Evolutionary conservation across 2,888 invertebrate genomes (phyloP), one percentile per base, ranked within the genome.

Genomic region (Melieria picta): DNA sequence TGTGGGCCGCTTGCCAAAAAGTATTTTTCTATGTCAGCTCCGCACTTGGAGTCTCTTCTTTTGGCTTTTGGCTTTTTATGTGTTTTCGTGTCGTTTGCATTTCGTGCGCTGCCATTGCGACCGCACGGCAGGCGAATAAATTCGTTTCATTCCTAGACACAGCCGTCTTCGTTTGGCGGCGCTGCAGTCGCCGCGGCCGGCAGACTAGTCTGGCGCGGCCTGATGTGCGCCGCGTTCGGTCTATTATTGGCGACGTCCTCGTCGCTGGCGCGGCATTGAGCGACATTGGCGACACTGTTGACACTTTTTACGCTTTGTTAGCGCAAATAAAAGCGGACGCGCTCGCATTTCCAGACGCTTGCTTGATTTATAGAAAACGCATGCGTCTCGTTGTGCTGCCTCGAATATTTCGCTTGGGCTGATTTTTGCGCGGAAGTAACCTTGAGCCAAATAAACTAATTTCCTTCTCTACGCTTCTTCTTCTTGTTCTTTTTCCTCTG

Each of bases 361-460:
- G 45, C 65, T 60, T 52, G 65, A 65, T 42, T 64, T 58, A 58
- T 64, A 57, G 10, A 64, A 9, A 46, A 67, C 50, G 60, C 30
- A 30, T 30, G 11, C 50, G 67, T 50, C 48, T 42, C 67, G 48
- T 58, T 48, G 48, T 43, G 58, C 50, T 60, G 60, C 58, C 52
- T 7, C 52, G n/a, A 13, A 42, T 60, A 43, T 67, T 58, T 30
- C 30, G 30, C 30, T 30, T 30, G 30, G 30, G 30, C 57, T 57
- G 9, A 63, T 57, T 57, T 65, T 67, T 48, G 62, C 62, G 62
- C 62, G 58, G 60, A 71, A 71, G 45, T 71, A 71, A 71, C 71
- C 71, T 71, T 71, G 71, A 71, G 71, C 71, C 63, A 71, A 71
- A 58, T 71, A 63, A 50, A 67, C 66, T 62, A 66, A 63, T 62